These are phyloP conservation scores for Caranx melampygus DNA, from an alignment of 2,113 vertebrate species.

Conservation along the genomic window DNA sequence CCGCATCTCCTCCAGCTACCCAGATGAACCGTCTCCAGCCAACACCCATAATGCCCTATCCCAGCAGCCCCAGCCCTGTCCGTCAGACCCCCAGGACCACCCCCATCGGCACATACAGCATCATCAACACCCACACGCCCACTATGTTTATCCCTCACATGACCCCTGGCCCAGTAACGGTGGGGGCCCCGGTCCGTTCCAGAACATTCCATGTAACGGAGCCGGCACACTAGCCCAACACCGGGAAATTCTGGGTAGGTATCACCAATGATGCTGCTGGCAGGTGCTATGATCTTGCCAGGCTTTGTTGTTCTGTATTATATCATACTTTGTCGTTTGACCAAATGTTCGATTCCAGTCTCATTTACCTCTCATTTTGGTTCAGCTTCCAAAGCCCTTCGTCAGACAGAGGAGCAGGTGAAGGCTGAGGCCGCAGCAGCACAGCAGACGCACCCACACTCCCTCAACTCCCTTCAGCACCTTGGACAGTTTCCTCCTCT, in stretches of 20 bases:
- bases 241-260: conserved; percentile 91
- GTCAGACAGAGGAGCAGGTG: conserved; percentile 89
- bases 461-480: conserved; percentile 91
- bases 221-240: conserved; percentile 89
- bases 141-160: conserved; percentile 90
- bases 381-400: conserved; percentile 90
- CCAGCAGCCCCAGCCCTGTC: conserved; percentile 90
- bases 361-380: neutral
- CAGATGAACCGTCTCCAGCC: conserved; percentile 75
- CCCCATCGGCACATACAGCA: conserved; percentile 85
- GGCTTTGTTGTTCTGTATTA: neutral
- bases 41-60: conserved; percentile 83
- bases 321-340: neutral
- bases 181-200: conserved; percentile 89
- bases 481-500: conserved; percentile 98
- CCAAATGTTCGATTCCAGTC: neutral
- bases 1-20: conserved; percentile 96
- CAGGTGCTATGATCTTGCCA: neutral
- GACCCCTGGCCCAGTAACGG: conserved; percentile 93
- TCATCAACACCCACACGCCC: conserved; percentile 85
- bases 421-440: conserved; percentile 84
- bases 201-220: conserved; percentile 99
- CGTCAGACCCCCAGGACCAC: conserved; percentile 91
- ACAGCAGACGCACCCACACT: conserved; percentile 87
- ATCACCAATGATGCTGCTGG: neutral